Evolutionary conservation across 92 coral and sea anemone species (phyloP), one percentile per base, ranked within the genome.

Genomic region (Porites lobata): DNA sequence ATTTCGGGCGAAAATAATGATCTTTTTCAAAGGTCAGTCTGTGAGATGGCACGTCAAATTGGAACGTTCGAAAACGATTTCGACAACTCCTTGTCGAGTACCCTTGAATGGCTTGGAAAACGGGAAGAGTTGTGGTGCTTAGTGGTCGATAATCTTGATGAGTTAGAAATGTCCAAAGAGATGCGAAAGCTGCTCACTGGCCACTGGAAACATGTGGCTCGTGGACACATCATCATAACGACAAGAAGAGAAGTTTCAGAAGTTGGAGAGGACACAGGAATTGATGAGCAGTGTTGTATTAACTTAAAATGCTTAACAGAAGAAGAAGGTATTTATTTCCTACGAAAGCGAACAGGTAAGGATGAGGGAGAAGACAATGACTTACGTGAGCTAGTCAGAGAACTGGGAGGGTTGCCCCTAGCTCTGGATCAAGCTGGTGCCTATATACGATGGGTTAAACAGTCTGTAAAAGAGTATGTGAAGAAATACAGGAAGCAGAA

Each of bases 351-450:
- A 85, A 81, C 91, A 11, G 87, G 77, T 2, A 74, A 21, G 32
- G 73, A 68, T 13, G 32, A 56, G 7, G 89, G 64, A 26, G 90
- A 92, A 0, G 88, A 88, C 13, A 2, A 64, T 7, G 82, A 80
- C 12, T 50, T 77, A 4, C 29, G 68, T 59, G 84, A 92, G 32
- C 75, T 96, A 77, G 95, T 88, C 18, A 66, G 58, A 52, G 94
- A 94, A 87, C 92, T 96, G 20, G 98, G 99, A 19, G 90, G 91
- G 21, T 90, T 96, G 21, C 98, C 99, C 2, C 66, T 96, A 64
- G 99, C 99, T 10, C 85, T 95, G 24, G 98, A 95, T 68, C 98
- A 95, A 89, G 96, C 98, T 21, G 94, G 90, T 19, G 99, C 99
- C 5, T 92, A 92, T 53, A 89, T 96, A 54, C 77, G 85, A 51